A percentile compares a stretch with the other conserved stretches of the same genome.
Conservation (phyloP, 2,113 vertebrate genomes). For the Microtus oregoni region DNA sequence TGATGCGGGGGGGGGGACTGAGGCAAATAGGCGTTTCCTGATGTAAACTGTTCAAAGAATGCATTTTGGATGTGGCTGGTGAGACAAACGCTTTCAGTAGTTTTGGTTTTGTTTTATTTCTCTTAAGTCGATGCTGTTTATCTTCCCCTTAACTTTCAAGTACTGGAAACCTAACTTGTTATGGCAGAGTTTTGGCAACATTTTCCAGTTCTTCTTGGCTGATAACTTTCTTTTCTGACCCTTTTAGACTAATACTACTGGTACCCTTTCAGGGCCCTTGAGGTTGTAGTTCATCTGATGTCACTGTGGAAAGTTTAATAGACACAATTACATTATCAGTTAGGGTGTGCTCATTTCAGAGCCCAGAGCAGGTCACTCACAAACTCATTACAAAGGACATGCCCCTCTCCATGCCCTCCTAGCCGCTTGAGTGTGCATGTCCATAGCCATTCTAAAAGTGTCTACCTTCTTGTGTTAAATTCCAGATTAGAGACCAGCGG, state of each 20-base stretch:
- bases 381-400: not conserved
- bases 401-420: not conserved
- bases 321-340: not conserved
- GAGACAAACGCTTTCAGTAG: not conserved
- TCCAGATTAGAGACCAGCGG: conserved; percentile 17
- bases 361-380: conserved; percentile 20
- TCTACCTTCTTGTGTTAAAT: conserved; percentile 11
- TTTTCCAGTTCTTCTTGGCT: conserved; percentile 45
- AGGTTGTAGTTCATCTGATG: not conserved
- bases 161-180: not conserved
- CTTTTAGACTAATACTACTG: not conserved
- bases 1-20: not conserved
- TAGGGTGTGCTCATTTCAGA: not conserved
- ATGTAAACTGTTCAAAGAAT: not conserved
- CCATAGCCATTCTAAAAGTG: not conserved
- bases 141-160: conserved; percentile 25
- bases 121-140: not conserved
- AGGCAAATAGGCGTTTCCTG: not conserved
- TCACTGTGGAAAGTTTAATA: conserved; percentile 6
- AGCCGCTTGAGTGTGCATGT: not conserved
- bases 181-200: not conserved
- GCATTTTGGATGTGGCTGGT: conserved; percentile 26
- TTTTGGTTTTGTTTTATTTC: not conserved
- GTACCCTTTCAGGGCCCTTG: not conserved
- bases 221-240: not conserved